Conservation (phyloP, 2,888 invertebrate species). For the Nomada hirtipes region DNA sequence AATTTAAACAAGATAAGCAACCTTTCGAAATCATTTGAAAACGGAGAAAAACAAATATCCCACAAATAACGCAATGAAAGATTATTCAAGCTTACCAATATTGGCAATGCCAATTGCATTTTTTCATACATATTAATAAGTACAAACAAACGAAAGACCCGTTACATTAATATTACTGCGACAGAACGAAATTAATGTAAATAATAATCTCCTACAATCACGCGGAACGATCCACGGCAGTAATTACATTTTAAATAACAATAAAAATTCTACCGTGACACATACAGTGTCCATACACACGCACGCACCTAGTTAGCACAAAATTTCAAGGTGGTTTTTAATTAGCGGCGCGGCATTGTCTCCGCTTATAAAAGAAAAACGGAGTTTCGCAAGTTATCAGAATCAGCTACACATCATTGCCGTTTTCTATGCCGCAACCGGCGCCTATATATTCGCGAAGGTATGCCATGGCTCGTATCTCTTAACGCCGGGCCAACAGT, state of each 20-base stretch:
- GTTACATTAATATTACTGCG: not conserved
- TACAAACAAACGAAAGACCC: not conserved
- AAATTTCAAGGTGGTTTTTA: conserved; percentile 56
- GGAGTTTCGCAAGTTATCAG: too few species aligned
- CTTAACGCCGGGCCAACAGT: too few species aligned
- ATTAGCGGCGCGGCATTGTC: conserved; percentile 27
- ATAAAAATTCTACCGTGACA: conserved; percentile 13
- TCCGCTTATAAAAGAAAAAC: too few species aligned
- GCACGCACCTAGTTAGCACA: conserved; percentile 12
- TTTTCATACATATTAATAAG: not conserved
- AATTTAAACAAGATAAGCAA: not conserved
- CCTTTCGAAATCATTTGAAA: not conserved
- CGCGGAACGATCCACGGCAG: not conserved
- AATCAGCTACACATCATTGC: too few species aligned
- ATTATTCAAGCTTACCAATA: too few species aligned
- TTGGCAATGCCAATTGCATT: not conserved
- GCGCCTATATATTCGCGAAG: too few species aligned
- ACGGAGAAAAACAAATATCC: not conserved
- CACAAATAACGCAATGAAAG: too few species aligned
- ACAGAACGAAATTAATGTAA: not conserved
- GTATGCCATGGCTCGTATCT: too few species aligned
- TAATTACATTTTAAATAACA: conserved; percentile 4
- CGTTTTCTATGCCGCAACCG: too few species aligned
- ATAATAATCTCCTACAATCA: not conserved
- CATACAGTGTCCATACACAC: not conserved